These are phyloP conservation scores for Ctenopoma kingsleyae DNA, from an alignment of 2,797 vertebrate genomes.

Conservation along the genomic window DNA sequence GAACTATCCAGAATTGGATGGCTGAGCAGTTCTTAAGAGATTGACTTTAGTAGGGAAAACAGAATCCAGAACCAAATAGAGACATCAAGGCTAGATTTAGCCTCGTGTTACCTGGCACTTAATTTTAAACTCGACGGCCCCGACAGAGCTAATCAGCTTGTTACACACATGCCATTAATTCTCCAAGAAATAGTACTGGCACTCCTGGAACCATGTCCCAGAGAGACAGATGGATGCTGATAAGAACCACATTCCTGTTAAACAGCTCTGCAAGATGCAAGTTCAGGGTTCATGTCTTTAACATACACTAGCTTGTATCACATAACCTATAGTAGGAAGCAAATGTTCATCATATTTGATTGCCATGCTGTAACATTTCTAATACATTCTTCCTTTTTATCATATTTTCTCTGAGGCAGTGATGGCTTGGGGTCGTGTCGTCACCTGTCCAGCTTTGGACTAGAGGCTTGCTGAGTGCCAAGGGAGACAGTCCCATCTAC, in stretches of 20 bases:
- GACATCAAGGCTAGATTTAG: slow-evolving; percentile 65
- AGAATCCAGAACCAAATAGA: slow-evolving; percentile 28
- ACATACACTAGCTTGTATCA: neutral
- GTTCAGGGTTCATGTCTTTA: slow-evolving; percentile 17
- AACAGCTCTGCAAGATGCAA: slow-evolving; percentile 24
- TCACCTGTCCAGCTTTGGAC: slow-evolving; percentile 65
- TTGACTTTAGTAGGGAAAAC: slow-evolving; percentile 29
- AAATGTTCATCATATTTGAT: slow-evolving; percentile 1
- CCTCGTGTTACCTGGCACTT: slow-evolving; percentile 57
- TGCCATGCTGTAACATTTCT: slow-evolving; percentile 2
- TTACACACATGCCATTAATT: slow-evolving; percentile 62
- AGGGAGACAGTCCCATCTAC: slow-evolving; percentile 51
- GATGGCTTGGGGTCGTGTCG: slow-evolving; percentile 74
- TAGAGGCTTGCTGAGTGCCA: slow-evolving; percentile 64
- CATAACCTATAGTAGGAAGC: neutral
- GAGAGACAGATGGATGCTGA: slow-evolving; percentile 54
- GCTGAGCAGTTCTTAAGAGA: slow-evolving; percentile 34
- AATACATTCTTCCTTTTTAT: slow-evolving; percentile 28
- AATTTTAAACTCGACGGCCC: slow-evolving; percentile 59
- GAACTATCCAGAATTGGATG: slow-evolving; percentile 12
- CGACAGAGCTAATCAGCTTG: slow-evolving; percentile 77
- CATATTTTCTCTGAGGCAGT: slow-evolving; percentile 54
- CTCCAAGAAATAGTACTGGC: slow-evolving; percentile 33
- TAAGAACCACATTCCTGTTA: slow-evolving; percentile 49
- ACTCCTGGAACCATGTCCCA: slow-evolving; percentile 21